Percentiles rank a stretch among this genome's conserved stretches.
Conservation (phyloP, 2,797 vertebrate species). For the Enteromius afrohamiltoni region DNA sequence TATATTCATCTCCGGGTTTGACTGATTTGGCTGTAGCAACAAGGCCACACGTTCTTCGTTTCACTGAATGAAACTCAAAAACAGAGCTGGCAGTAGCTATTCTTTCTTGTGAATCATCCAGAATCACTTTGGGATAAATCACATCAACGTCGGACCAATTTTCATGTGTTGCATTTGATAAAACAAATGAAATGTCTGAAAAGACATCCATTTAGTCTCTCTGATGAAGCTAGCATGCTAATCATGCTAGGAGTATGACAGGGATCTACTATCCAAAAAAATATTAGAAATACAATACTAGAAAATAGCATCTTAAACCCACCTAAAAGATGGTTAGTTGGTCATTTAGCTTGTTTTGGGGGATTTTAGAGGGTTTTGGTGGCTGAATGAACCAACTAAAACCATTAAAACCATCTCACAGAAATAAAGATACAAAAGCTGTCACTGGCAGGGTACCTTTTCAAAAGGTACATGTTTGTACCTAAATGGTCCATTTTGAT, state of each 20-base stretch:
- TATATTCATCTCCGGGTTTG: constrained; percentile 34
- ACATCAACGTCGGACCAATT: not conserved
- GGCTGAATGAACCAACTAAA: not conserved
- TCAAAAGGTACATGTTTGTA: no score
- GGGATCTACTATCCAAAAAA: not conserved
- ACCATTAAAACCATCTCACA: not conserved
- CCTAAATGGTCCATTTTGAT: no score
- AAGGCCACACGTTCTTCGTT: constrained; percentile 15
- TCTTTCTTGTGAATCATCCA: constrained; percentile 6
- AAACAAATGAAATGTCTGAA: constrained; percentile 8
- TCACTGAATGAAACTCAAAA: not conserved
- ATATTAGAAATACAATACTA: not conserved
- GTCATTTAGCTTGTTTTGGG: not conserved
- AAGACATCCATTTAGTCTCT: not conserved
- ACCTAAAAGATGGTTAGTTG: no score
- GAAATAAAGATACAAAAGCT: no score
- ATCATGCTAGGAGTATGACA: not conserved
- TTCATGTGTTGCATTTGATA: not conserved
- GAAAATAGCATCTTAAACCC: not conserved
- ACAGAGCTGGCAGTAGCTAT: not conserved
- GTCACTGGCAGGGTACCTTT: no score
- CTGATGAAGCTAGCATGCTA: not conserved
- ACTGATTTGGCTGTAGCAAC: constrained; percentile 16
- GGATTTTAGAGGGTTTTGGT: not conserved
- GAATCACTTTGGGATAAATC: constrained; percentile 11